Evolutionary conservation across 1,140 invertebrate genomes (phyloP), one percentile per base, ranked within the genome.

Genomic region (Zaprionus camerounensis): DNA sequence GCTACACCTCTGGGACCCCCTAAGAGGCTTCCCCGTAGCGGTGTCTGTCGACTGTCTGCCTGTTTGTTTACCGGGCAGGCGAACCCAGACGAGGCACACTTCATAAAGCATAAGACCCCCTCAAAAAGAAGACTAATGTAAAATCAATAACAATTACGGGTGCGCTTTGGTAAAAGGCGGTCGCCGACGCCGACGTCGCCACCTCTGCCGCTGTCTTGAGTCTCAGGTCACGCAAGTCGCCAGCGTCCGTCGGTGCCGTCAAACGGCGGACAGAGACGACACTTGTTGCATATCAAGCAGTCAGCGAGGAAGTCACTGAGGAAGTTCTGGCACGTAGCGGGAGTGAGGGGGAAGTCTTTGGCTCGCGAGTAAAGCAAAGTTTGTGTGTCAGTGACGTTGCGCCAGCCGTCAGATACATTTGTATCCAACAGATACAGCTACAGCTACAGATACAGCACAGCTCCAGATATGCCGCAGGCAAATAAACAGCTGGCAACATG

Each of bases 81-180:
- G 7, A 6, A 9, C 15, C 56, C 56, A 34, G 20, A 20, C 59
- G 67, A 68, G 81, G 80, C 83, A 88, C 83, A 83, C 80, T 83
- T 69, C 83, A 84, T 81, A 73, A 83, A 76, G 58, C 71, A 71
- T 84, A 79, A 7, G 31, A 31, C n/a, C 41, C 41, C 75, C 73
- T 74, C 56, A 55, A 80, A 73, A 71, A 77, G 71, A 78, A 80
- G 61, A 79, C 84, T 87, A 87, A 87, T 87, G 69, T 87, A 79
- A 90, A 88, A 88, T 88, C 84, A 88, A 88, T 88, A 88, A 90
- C 80, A 90, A 88, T 88, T 88, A 88, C 78, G 83, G 72, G 44
- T 78, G 79, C 82, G 72, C 74, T 81, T 70, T 74, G 63, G 36
- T 58, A 58, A 76, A 81, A 80, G 62, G 80, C 77, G 71, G 65